phyloP scores from a whole-genome alignment of 2,888 invertebrate species.

The Himalopsyche anomala region DNA sequence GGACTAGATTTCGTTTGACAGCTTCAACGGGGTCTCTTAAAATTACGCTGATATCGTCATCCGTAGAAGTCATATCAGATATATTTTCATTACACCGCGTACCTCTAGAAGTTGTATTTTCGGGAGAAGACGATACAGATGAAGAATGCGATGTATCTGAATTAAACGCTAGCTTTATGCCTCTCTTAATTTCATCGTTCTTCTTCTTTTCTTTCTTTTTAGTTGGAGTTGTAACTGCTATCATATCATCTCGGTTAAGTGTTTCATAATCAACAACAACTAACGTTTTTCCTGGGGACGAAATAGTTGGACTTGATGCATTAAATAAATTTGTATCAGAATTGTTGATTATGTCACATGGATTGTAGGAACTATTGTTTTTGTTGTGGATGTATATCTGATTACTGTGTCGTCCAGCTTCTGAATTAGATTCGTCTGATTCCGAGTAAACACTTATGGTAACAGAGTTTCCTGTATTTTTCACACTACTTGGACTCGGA shows the following conservation, averaged over 20 bases:
- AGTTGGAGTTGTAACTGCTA: conserved; percentile 68
- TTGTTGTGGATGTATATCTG: conserved; percentile 74
- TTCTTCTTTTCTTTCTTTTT: conserved; percentile 6
- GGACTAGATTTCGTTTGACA: conserved; percentile 84
- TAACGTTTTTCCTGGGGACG: conserved; percentile 60
- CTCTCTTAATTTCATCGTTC: background rate
- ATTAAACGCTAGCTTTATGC: conserved; percentile 7
- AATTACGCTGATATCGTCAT: conserved; percentile 76
- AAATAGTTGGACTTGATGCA: conserved; percentile 56
- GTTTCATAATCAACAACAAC: conserved; percentile 67
- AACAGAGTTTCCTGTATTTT: conserved; percentile 78
- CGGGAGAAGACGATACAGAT: conserved; percentile 11
- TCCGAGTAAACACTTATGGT: conserved; percentile 77
- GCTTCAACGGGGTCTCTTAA: conserved; percentile 86
- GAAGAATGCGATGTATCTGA: conserved; percentile 28
- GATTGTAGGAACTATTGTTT: conserved; percentile 62
- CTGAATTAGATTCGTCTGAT: conserved; percentile 67
- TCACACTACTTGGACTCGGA: conserved; percentile 71
- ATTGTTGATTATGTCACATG: conserved; percentile 36
- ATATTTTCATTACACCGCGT: conserved; percentile 64
- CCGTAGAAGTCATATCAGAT: conserved; percentile 63
- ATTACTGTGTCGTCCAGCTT: conserved; percentile 70
- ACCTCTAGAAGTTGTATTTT: conserved; percentile 61
- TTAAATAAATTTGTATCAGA: conserved; percentile 43
- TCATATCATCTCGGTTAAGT: conserved; percentile 69